Evolutionary conservation across 2,113 vertebrate species (phyloP).

Genomic region (Fregetta grallaria): DNA sequence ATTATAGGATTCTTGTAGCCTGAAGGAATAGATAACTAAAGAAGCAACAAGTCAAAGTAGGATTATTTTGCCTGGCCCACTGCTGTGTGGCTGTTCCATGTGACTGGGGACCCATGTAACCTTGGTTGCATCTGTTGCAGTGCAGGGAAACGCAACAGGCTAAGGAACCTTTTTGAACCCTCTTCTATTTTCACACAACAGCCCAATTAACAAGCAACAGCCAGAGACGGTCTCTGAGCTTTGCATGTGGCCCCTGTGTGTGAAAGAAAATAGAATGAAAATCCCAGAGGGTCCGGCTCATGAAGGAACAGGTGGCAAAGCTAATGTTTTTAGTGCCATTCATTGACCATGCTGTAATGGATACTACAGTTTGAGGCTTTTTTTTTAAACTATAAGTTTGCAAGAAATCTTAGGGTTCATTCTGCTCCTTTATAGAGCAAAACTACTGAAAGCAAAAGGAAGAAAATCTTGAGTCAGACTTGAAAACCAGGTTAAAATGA

Average conservation of each 20-base stretch:
- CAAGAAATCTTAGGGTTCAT: background rate
- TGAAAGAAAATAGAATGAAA: background rate
- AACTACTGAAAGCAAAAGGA: background rate
- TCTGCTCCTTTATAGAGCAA: background rate
- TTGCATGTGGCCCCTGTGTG: rapidly evolving
- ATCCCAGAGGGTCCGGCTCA: background rate
- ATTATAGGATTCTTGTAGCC: background rate
- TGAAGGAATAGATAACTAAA: background rate
- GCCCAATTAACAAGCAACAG: background rate
- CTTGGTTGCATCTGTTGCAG: background rate
- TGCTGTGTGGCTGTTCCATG: background rate
- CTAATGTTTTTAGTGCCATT: background rate
- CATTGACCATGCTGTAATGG: background rate
- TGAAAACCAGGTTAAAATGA: background rate
- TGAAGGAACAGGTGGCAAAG: background rate
- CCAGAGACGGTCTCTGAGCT: background rate
- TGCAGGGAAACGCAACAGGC: background rate
- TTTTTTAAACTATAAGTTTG: background rate
- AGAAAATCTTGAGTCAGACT: background rate
- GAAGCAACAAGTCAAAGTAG: background rate
- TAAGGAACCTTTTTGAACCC: background rate
- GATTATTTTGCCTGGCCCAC: background rate
- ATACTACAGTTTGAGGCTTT: rapidly evolving
- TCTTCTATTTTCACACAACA: background rate
- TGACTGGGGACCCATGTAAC: background rate